Conservation (phyloP, 2,888 invertebrate species). For the Meloe dianella region DNA sequence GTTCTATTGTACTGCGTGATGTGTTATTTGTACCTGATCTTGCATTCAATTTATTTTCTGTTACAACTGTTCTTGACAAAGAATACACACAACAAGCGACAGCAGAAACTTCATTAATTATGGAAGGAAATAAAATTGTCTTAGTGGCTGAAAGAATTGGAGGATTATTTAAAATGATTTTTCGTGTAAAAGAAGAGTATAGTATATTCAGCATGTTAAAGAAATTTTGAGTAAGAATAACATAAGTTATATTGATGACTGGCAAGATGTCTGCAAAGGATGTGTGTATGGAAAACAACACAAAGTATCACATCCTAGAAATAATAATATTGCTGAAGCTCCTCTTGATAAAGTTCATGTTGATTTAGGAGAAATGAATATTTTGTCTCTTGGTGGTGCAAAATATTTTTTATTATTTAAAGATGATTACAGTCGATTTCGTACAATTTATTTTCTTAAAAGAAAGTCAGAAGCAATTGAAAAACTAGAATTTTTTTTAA, state of each 20-base stretch:
- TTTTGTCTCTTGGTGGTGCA: slow-evolving; percentile 41
- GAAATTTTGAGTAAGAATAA: slow-evolving; percentile 17
- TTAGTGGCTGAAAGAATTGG: slow-evolving; percentile 33
- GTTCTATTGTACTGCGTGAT: not conserved
- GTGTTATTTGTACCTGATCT: slow-evolving; percentile 11
- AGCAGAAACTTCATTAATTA: slow-evolving; percentile 13
- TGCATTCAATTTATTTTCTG: slow-evolving; percentile 11
- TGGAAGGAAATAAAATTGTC: slow-evolving; percentile 19
- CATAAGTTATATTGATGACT: slow-evolving; percentile 24
- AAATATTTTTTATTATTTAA: slow-evolving; percentile 44
- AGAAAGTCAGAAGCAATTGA: slow-evolving; percentile 40
- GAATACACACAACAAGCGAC: not conserved
- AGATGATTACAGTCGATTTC: slow-evolving; percentile 41
- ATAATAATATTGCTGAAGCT: slow-evolving; percentile 36
- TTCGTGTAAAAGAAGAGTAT: not conserved
- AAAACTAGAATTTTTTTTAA: slow-evolving; percentile 37
- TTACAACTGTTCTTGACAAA: slow-evolving; percentile 9
- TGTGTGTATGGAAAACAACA: slow-evolving; percentile 32
- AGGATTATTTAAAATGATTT: slow-evolving; percentile 25
- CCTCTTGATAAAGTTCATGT: slow-evolving; percentile 43
- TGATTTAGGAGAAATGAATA: slow-evolving; percentile 43
- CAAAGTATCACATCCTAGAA: slow-evolving; percentile 39
- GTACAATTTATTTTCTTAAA: slow-evolving; percentile 45
- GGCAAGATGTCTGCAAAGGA: slow-evolving; percentile 25
- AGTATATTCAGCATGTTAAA: not conserved